phyloP scores from a whole-genome alignment of 2,113 vertebrate species.

The Mormyrus lacerda region DNA sequence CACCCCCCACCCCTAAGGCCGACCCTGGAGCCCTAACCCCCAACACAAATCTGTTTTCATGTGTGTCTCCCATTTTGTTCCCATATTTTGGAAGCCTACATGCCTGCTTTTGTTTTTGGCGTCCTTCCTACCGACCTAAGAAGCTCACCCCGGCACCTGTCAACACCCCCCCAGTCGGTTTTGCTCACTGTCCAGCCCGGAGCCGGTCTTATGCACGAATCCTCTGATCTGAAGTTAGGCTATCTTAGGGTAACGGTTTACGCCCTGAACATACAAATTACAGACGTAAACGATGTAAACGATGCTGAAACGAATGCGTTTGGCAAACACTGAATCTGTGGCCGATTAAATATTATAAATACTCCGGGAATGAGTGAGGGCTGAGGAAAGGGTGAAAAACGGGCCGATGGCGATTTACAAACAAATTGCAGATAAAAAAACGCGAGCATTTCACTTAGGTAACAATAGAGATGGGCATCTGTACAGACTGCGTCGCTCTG shows the following conservation, averaged over 20 bases:
- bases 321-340: neutral
- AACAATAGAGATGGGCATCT: neutral
- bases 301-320: neutral
- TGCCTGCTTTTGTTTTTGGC: neutral
- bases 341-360: neutral
- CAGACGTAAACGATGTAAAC: neutral
- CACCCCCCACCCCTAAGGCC: neutral
- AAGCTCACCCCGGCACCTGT: neutral
- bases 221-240: neutral
- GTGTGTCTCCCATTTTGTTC: neutral
- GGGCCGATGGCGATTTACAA: neutral
- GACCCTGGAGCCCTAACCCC: neutral
- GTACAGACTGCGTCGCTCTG: neutral
- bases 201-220: neutral
- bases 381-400: neutral
- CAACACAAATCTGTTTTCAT: neutral
- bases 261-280: neutral
- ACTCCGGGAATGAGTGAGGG: neutral
- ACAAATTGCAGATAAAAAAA: neutral
- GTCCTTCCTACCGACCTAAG: neutral
- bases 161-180: neutral
- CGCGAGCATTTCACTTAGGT: neutral
- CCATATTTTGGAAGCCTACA: neutral
- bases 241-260: neutral
- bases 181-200: neutral